Evolutionary conservation across 1,140 invertebrate genomes (phyloP), one percentile per base, ranked within the genome.

Genomic region (Araneus ventricosus): DNA sequence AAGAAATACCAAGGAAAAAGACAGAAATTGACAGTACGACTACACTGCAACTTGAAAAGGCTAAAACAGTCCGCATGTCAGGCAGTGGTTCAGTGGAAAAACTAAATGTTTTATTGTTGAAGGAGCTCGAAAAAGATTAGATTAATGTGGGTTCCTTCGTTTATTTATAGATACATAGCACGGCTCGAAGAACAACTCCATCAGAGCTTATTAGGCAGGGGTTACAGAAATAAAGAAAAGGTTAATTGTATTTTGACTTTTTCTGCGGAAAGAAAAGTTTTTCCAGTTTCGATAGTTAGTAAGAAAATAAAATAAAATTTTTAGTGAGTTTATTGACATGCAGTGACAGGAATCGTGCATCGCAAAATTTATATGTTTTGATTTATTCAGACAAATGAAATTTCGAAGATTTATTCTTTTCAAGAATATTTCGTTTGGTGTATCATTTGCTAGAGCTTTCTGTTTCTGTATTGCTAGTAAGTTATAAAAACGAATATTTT

Each of bases 71-170:
- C 67, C 67, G 20, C 67, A 75, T 75, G 67, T 75, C 67, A 75
- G 30, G 67, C 30, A 37, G 6, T 14, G 30, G 30, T 37, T 75
- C 27, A 34, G 27, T 34, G 61, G 67, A 37, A 75, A 75, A 75
- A 67, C 63, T 75, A 75, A 75, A 75, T 75, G 67, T 34, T 75
- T 75, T 34, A 75, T 75, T 75, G 67, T 75, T 75, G 67, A 75
- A 45, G 67, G 20, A 75, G 30, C 27, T 75, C 27, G 27, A 4
- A 75, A 30, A 20, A 34, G 67, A 75, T 75, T 75, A 37, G 67
- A 75, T 75, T 75, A 75, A 30, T 75, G 27, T 34, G 67, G 27
- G 30, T n/a, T 61, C 59, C 10, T 75, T 75, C 14, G 30, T 75
- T 75, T 75, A 75, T 75, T 75, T 75, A 75, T 75, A 75, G 67